These are phyloP conservation scores for Cyclophora albipunctata DNA, from an alignment of 2,888 invertebrate species.

Conservation along the genomic window DNA sequence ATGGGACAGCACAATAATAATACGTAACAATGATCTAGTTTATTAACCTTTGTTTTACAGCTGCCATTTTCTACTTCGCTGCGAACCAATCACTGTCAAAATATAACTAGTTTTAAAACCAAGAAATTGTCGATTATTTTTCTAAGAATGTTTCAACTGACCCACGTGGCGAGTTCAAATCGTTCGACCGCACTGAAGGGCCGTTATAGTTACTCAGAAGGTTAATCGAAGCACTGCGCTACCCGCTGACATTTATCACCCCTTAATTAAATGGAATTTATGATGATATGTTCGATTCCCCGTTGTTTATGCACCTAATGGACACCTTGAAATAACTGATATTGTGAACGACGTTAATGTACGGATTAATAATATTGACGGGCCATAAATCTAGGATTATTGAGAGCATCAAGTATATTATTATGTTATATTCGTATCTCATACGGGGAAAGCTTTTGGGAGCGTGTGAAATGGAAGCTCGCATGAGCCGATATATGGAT, in stretches of 20 bases:
- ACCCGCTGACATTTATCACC: constrained; percentile 36
- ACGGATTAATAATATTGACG: constrained; percentile 22
- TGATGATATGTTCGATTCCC: constrained; percentile 24
- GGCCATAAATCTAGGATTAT: constrained; percentile 30
- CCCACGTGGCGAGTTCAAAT: constrained; percentile 10
- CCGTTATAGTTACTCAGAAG: constrained; percentile 22
- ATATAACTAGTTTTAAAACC: constrained; percentile 11
- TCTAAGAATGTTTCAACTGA: constrained; percentile 19
- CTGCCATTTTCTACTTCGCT: constrained; percentile 7
- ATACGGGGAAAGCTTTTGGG: constrained; percentile 16
- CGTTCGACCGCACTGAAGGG: constrained; percentile 23
- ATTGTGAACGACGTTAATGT: constrained; percentile 23
- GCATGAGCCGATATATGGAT: constrained; percentile 23
- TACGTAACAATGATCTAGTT: constrained; percentile 15
- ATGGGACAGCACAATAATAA: constrained; percentile 8
- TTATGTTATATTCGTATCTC: constrained; percentile 27
- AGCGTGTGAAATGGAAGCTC: constrained; percentile 21
- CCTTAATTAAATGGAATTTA: constrained; percentile 40
- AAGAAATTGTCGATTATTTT: constrained; percentile 21
- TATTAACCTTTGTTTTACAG: constrained; percentile 11
- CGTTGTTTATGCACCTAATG: constrained; percentile 11
- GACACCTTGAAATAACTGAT: constrained; percentile 22
- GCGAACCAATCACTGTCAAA: constrained; percentile 15
- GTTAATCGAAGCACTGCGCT: constrained; percentile 31
- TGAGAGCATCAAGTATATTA: constrained; percentile 16